phyloP scores from a whole-genome alignment of 1,140 invertebrate genomes.

The Drosophila eugracilis region DNA sequence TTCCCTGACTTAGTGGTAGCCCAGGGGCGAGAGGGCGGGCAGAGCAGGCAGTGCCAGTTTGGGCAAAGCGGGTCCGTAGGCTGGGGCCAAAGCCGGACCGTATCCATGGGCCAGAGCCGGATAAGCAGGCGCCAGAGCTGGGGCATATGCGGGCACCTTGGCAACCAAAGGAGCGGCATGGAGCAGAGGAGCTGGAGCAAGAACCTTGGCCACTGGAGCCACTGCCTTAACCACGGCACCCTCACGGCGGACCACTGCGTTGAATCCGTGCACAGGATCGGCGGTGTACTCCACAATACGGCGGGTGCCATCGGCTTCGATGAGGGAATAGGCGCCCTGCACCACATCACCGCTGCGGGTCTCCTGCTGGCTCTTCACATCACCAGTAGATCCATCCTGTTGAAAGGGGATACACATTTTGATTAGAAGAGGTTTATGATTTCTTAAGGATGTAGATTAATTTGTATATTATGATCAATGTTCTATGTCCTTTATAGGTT shows the following conservation, averaged over 20 bases:
- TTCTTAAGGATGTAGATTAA: not conserved
- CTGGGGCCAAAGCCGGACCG: constrained; percentile 26
- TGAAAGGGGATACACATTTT: not conserved
- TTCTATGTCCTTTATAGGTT: too few relatives aligned
- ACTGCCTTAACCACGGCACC: constrained; percentile 84
- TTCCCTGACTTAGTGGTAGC: constrained; percentile 71
- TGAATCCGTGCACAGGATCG: constrained; percentile 86
- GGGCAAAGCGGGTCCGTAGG: constrained; percentile 29
- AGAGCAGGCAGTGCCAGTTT: constrained; percentile 45
- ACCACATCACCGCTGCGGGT: constrained; percentile 87
- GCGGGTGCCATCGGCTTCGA: constrained; percentile 87
- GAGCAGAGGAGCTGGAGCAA: constrained; percentile 74
- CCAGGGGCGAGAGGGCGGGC: constrained; percentile 52
- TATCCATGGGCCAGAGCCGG: constrained; percentile 25
- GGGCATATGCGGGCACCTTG: constrained; percentile 53
- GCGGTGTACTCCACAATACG: constrained; percentile 86
- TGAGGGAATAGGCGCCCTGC: constrained; percentile 86
- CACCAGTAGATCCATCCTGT: constrained; percentile 86
- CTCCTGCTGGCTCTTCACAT: constrained; percentile 87
- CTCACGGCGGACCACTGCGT: constrained; percentile 85
- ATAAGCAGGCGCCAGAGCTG: constrained; percentile 38
- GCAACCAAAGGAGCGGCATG: constrained; percentile 68
- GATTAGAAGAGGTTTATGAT: not conserved
- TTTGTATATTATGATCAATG: too few relatives aligned
- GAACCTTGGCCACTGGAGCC: constrained; percentile 78